Evolutionary conservation across 1,140 invertebrate genomes (phyloP), one percentile per base, ranked within the genome.

Genomic region (Leptopilina clavipes): DNA sequence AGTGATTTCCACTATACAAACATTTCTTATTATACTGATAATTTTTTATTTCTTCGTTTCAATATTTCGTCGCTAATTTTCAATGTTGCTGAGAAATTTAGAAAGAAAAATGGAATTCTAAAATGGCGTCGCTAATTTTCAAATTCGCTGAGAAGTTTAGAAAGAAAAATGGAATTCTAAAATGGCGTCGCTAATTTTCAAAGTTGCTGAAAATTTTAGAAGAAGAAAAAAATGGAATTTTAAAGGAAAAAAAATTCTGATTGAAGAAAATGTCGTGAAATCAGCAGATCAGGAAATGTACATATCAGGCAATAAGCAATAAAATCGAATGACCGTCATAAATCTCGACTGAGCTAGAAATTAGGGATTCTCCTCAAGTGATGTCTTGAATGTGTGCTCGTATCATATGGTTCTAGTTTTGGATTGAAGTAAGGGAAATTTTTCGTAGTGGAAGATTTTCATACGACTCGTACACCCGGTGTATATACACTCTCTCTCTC

Each of bases 301-400:
- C 10, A 70, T 73, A 73, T 72, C 65, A 70, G 52, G 75, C 82
- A 80, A 83, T 83, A 84, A 82, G 78, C 81, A 81, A 85, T 85
- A 85, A 85, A 85, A 83, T 83, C 74, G 83, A 85, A 85, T 85
- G 76, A 78, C 78, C 54, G 31, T 74, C 75, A 77, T 85, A 85
- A 85, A 85, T 85, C 78, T 77, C 75, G 59, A 73, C 76, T 70
- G 75, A 79, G 73, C 82, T 73, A 65, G 25, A 65, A 65, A 65
- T 31, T 65, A 65, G 59, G 59, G 59, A 65, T 65, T 25, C 22
- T 65, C 25, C 59, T 65, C 59, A 31, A 40, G 37, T 40, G 37
- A 40, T 40, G 37, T 40, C 37, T 9, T 40, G 37, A 40, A 22
- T 31, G 22, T 65, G 59, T 31, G 59, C 25, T 65, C 59, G 59